Conservation (phyloP, 2,797 vertebrate species). For the Pangasius djambal region DNA sequence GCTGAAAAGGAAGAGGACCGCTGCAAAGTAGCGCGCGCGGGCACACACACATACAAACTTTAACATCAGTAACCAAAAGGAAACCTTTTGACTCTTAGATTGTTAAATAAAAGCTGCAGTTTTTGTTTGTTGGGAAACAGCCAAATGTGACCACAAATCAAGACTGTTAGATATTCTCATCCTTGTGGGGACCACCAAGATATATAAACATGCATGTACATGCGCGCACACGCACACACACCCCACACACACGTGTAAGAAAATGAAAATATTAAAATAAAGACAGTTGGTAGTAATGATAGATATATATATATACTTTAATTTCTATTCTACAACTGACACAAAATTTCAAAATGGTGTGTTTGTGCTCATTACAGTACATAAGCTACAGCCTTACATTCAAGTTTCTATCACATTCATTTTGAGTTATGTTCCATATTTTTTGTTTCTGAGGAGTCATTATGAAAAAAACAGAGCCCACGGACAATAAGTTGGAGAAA, state of each 20-base stretch:
- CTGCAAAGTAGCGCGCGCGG: not conserved
- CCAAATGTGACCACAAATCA: not conserved
- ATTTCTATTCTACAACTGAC: conserved; percentile 69
- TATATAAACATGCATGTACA: not conserved
- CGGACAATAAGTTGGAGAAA: not conserved
- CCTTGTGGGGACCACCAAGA: not conserved
- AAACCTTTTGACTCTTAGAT: not conserved
- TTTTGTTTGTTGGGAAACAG: not conserved
- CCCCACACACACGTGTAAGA: not conserved
- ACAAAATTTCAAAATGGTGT: conserved; percentile 53
- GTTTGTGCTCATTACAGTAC: conserved; percentile 43
- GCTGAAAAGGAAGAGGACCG: conserved; percentile 65
- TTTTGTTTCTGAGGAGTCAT: not conserved
- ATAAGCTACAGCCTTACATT: conserved; percentile 24
- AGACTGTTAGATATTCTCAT: not conserved
- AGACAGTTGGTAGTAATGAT: conserved; percentile 31
- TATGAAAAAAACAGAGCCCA: not conserved
- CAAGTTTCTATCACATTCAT: conserved; percentile 1
- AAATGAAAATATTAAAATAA: conserved; percentile 46
- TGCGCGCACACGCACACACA: not conserved
- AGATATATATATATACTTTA: conserved; percentile 60
- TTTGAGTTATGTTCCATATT: not conserved
- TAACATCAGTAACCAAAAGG: not conserved
- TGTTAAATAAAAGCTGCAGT: not conserved
- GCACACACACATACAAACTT: not conserved